Evolutionary conservation across 2,797 vertebrate genomes (phyloP).

Genomic region (Erpetoichthys calabaricus): DNA sequence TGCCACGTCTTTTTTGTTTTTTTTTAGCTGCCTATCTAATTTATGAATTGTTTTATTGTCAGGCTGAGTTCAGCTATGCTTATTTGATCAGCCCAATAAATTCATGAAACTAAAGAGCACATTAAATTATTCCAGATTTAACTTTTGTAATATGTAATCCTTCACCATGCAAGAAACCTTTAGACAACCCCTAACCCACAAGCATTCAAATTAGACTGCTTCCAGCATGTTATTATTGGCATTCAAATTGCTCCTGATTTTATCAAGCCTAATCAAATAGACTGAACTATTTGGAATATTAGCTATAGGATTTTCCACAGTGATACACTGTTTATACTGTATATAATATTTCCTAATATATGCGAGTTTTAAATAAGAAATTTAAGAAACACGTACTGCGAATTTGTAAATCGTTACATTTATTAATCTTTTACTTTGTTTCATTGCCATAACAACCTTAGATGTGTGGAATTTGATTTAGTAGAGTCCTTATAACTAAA

Average conservation of each 20-base stretch:
- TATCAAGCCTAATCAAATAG: slow-evolving; percentile 67
- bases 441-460: too few relatives aligned
- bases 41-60: neutral
- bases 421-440: too few relatives aligned
- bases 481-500: too few relatives aligned
- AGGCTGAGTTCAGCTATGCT: slow-evolving; percentile 13
- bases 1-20: too few relatives aligned
- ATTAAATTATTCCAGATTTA: slow-evolving; percentile 29
- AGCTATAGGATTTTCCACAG: slow-evolving; percentile 17
- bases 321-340: slow-evolving; percentile 34
- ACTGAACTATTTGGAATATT: slow-evolving; percentile 40
- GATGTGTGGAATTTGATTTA: too few relatives aligned
- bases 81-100: slow-evolving; percentile 22
- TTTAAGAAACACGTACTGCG: too few relatives aligned
- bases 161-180: slow-evolving; percentile 39
- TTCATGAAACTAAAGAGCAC: slow-evolving; percentile 35
- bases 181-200: slow-evolving; percentile 32
- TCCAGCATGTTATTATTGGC: slow-evolving; percentile 53
- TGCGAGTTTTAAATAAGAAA: too few relatives aligned
- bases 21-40: too few relatives aligned
- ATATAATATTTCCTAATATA: slow-evolving; percentile 2
- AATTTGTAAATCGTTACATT: too few relatives aligned
- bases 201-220: slow-evolving; percentile 39
- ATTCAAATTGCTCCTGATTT: slow-evolving; percentile 46
- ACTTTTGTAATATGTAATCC: slow-evolving; percentile 33